Percentiles rank a stretch among this genome's conserved stretches.
phyloP scores from a whole-genome alignment of 1,140 invertebrate genomes.

The Frieseomelitta varia region DNA sequence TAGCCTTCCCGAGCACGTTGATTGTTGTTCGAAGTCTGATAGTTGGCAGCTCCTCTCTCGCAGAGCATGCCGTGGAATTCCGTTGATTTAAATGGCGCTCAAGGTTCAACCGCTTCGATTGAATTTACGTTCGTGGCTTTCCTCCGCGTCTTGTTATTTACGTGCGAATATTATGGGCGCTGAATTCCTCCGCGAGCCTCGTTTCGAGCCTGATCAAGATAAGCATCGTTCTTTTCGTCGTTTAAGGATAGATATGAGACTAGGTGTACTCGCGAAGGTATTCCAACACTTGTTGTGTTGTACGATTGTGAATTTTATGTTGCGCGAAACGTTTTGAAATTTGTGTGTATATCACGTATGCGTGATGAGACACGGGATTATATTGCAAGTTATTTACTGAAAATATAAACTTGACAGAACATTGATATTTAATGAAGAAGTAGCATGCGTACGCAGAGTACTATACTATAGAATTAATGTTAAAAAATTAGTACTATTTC shows the following conservation, averaged over 20 bases:
- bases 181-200: background rate
- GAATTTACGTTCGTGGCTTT: slow-evolving; percentile 42
- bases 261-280: background rate
- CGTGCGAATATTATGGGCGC: slow-evolving; percentile 9
- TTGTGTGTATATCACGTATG: background rate
- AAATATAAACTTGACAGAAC: background rate
- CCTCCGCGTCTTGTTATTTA: slow-evolving; percentile 18
- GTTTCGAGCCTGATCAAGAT: background rate
- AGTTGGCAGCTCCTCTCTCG: slow-evolving; percentile 34
- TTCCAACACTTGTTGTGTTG: background rate
- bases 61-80: slow-evolving; percentile 26
- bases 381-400: background rate
- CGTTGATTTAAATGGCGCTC: slow-evolving; percentile 45
- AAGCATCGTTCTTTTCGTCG: background rate
- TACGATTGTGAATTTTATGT: background rate
- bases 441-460: too few relatives aligned
- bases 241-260: background rate
- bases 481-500: background rate
- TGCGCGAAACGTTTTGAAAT: background rate
- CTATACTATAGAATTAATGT: background rate
- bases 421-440: background rate
- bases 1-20: slow-evolving; percentile 9
- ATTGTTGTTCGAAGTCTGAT: slow-evolving; percentile 43
- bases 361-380: too few relatives aligned
- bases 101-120: slow-evolving; percentile 42